A percentile compares a stretch with the other conserved stretches of the same genome.
Conservation (phyloP, 2,113 vertebrate genomes). For the Gymnorhina tibicen region DNA sequence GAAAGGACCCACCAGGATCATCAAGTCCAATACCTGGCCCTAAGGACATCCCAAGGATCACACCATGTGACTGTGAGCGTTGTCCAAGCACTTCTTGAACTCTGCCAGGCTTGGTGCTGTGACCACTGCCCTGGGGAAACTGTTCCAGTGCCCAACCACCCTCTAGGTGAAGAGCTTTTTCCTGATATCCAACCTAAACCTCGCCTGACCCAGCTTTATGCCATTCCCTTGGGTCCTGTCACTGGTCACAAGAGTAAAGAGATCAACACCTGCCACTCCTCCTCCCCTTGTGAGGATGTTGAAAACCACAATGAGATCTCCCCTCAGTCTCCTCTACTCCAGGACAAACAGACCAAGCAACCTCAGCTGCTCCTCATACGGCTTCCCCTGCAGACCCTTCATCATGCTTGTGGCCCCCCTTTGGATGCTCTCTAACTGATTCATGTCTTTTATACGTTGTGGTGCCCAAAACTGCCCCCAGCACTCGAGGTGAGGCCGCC, state of each 20-base stretch:
- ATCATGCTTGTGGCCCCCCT: not conserved
- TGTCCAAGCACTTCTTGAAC: not conserved
- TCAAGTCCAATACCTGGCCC: not conserved
- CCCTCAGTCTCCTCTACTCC: not conserved
- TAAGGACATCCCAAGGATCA: not conserved
- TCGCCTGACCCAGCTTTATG: not conserved
- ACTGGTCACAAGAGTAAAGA: not conserved
- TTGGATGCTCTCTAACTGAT: rapidly evolving
- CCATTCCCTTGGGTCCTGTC: not conserved
- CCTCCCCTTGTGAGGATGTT: not conserved
- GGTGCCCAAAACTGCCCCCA: not conserved
- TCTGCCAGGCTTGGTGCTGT: not conserved
- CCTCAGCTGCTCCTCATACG: not conserved
- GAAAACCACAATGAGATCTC: not conserved
- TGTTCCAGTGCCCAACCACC: not conserved
- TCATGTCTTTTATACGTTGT: not conserved
- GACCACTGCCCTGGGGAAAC: not conserved
- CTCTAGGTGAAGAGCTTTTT: not conserved
- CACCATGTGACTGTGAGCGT: not conserved
- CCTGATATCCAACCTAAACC: not conserved
- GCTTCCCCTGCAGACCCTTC: too few species aligned
- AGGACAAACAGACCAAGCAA: not conserved
- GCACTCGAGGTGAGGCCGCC: rapidly evolving
- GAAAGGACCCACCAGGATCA: not conserved
- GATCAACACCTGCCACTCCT: not conserved